Evolutionary conservation across 2,797 vertebrate genomes (phyloP).

Genomic region (Enoplosus armatus): DNA sequence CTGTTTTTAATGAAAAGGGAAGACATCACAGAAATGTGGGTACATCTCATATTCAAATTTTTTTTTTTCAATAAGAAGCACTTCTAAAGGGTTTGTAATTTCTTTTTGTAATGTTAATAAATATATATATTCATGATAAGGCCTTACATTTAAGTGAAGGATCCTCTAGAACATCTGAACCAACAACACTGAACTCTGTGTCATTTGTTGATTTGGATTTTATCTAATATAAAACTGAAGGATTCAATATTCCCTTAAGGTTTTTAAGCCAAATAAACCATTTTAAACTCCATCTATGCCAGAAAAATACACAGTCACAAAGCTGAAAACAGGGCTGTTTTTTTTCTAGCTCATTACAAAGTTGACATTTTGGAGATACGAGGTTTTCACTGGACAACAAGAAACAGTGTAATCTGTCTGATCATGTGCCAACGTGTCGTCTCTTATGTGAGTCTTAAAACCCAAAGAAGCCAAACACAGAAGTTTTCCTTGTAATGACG

Average conservation of each 20-base stretch:
- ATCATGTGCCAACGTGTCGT: neutral
- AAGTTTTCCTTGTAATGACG: neutral
- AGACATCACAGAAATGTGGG: neutral
- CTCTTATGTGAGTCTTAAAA: neutral
- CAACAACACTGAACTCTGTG: too few species aligned
- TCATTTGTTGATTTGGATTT: neutral
- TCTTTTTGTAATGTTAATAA: neutral
- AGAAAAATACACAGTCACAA: neutral
- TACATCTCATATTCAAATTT: neutral
- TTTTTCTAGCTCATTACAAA: neutral
- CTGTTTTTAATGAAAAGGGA: constrained; percentile 1
- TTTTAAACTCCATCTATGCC: neutral
- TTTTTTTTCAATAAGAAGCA: neutral
- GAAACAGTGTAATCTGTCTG: neutral
- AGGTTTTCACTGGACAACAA: neutral
- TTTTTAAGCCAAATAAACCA: neutral
- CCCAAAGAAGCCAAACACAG: neutral
- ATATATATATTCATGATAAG: neutral
- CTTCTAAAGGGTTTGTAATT: neutral
- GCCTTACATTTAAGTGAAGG: neutral
- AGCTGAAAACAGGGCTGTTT: neutral
- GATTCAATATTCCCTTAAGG: neutral
- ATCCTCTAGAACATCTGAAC: neutral
- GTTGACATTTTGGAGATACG: neutral
- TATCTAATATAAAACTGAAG: neutral